These are phyloP conservation scores for Larimichthys polyactis DNA, from an alignment of 2,113 vertebrate species.

Conservation along the genomic window DNA sequence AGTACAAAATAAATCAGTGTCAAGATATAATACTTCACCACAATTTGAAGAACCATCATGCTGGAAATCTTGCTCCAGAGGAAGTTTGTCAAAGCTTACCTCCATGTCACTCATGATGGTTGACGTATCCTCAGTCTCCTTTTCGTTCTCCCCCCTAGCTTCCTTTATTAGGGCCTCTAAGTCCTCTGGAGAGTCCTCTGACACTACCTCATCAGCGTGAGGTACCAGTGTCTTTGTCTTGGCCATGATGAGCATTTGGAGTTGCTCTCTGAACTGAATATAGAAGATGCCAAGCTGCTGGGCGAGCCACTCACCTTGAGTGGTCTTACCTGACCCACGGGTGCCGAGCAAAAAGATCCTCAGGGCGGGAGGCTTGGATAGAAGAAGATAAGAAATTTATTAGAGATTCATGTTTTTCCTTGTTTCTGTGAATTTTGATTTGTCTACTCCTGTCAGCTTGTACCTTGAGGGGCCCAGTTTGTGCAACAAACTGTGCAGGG, in stretches of 20 bases:
- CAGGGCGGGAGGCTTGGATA: conserved; percentile 88
- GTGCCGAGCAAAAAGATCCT: conserved; percentile 89
- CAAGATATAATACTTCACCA: not conserved
- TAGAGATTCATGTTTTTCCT: not conserved
- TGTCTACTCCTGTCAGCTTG: conserved; percentile 22
- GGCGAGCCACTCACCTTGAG: conserved; percentile 86
- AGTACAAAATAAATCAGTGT: not conserved
- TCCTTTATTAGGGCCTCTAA: conserved; percentile 70
- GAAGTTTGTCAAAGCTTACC: conserved; percentile 29
- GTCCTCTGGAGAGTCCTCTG: conserved; percentile 78
- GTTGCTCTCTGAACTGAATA: conserved; percentile 91
- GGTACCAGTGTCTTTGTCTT: conserved; percentile 87
- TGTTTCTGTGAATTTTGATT: not conserved
- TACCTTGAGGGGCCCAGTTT: conserved; percentile 88
- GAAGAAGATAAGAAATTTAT: conserved; percentile 9
- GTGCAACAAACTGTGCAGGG: conserved; percentile 87
- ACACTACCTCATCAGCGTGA: conserved; percentile 83
- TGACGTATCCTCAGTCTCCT: conserved; percentile 8
- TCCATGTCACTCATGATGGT: conserved; percentile 10
- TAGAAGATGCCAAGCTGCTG: conserved; percentile 91
- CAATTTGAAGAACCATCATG: not conserved
- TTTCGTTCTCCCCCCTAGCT: conserved; percentile 19
- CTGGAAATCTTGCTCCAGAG: not conserved
- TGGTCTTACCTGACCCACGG: conserved; percentile 91
- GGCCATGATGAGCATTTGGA: conserved; percentile 90